phyloP scores from a whole-genome alignment of 2,113 vertebrate genomes.

The Archocentrus centrarchus region DNA sequence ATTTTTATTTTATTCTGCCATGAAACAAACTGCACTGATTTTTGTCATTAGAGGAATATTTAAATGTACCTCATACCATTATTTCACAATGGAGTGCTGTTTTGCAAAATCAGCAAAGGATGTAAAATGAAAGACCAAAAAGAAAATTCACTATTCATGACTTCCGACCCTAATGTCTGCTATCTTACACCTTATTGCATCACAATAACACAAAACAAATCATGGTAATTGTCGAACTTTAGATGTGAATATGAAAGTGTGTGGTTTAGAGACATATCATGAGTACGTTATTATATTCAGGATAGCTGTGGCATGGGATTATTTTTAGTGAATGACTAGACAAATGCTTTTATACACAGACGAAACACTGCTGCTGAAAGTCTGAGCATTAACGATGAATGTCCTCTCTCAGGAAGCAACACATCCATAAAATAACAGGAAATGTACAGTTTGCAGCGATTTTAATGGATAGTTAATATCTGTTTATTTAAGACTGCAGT shows the following conservation, averaged over 20 bases:
- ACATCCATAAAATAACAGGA: too few species aligned
- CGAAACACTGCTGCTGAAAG: background rate
- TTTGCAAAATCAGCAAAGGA: slow-evolving; percentile 26
- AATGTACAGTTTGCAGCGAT: too few species aligned
- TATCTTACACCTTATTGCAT: too few species aligned
- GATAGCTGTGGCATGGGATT: background rate
- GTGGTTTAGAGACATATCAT: background rate
- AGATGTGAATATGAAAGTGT: background rate
- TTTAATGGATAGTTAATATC: too few species aligned
- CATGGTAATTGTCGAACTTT: too few species aligned
- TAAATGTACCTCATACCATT: background rate
- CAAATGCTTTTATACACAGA: background rate
- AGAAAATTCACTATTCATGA: slow-evolving; percentile 61
- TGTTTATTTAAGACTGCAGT: too few species aligned
- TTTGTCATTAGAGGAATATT: background rate
- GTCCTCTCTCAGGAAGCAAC: background rate
- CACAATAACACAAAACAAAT: too few species aligned
- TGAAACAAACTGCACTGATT: slow-evolving; percentile 8
- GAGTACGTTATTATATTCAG: background rate
- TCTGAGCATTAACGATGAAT: background rate
- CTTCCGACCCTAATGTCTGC: too few species aligned
- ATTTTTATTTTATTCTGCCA: background rate
- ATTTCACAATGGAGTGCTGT: background rate
- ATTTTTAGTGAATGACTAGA: background rate
- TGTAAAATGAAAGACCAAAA: slow-evolving; percentile 51